Conservation (phyloP, 2,888 invertebrate genomes). For the Cephus runcator region DNA sequence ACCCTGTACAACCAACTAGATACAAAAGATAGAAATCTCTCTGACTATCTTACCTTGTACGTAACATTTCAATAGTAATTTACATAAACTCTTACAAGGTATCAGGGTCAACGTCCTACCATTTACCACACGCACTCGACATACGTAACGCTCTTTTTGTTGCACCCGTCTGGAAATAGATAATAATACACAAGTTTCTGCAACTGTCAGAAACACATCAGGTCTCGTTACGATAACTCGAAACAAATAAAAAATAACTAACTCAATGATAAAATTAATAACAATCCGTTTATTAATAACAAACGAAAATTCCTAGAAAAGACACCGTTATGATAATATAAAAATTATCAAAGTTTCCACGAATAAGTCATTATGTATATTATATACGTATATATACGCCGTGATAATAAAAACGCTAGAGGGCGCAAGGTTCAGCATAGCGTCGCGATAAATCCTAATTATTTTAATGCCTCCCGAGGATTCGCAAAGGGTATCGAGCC, state of each 20-base stretch:
- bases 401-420: neutral
- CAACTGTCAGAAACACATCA: neutral
- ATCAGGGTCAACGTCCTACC: neutral
- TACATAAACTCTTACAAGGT: neutral
- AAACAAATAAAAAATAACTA: neutral
- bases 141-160: neutral
- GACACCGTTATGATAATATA: neutral
- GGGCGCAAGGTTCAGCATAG: conserved; percentile 3
- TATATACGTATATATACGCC: neutral
- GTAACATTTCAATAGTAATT: neutral
- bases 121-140: neutral
- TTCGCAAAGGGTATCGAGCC: neutral
- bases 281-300: neutral
- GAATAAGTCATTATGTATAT: neutral
- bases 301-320: neutral
- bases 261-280: neutral
- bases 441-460: conserved; percentile 30
- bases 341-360: neutral
- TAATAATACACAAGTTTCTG: neutral
- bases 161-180: neutral
- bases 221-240: neutral
- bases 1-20: neutral
- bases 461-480: conserved; percentile 17
- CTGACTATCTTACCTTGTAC: neutral
- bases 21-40: neutral